Evolutionary conservation across 2,113 vertebrate genomes (phyloP).

Genomic region (Myiozetetes cayanensis): DNA sequence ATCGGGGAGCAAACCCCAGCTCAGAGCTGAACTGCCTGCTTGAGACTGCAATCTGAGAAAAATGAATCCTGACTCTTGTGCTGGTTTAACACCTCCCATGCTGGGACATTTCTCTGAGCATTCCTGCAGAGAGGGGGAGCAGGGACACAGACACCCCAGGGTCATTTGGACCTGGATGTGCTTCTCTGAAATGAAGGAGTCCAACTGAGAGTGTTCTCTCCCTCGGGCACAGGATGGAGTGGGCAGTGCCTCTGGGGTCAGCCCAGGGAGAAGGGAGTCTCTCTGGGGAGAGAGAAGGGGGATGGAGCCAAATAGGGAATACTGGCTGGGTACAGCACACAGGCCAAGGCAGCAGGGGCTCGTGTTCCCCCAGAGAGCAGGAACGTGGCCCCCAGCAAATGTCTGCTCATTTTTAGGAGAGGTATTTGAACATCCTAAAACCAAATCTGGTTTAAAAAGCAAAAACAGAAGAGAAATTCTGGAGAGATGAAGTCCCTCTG

Average conservation of each 20-base stretch:
- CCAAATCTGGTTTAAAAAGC: not conserved
- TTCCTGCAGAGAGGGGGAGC: not conserved
- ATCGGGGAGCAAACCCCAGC: not conserved
- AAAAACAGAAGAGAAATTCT: not conserved
- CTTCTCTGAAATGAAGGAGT: not conserved
- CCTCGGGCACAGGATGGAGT: accelerated
- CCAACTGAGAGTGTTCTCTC: not conserved
- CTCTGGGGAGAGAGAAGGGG: accelerated
- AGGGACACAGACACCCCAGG: not conserved
- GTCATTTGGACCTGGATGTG: not conserved
- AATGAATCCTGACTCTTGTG: not conserved
- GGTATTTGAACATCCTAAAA: not conserved
- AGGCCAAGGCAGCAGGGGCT: not conserved
- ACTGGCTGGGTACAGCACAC: accelerated
- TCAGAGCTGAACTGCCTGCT: not conserved
- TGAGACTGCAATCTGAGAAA: not conserved
- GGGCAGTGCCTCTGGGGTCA: accelerated
- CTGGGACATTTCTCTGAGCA: too few relatives aligned
- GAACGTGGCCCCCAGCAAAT: accelerated
- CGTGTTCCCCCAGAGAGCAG: accelerated
- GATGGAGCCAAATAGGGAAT: accelerated
- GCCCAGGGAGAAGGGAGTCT: not conserved
- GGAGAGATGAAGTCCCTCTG: not conserved
- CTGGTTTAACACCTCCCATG: not conserved
- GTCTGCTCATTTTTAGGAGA: not conserved